phyloP scores from a whole-genome alignment of 1,140 invertebrate genomes.

The Panulirus ornatus region DNA sequence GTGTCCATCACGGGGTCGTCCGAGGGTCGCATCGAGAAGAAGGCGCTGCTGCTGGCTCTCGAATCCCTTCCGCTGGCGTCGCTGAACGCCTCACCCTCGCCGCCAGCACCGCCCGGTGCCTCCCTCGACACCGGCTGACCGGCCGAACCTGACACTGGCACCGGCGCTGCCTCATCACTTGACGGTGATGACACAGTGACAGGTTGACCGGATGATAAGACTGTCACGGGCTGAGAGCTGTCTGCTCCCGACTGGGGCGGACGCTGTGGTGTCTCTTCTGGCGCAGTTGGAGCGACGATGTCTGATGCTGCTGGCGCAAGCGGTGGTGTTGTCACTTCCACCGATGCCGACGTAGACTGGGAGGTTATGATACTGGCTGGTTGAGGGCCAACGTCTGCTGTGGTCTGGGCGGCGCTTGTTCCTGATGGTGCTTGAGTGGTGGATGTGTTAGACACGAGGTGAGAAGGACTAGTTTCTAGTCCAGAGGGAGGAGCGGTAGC shows the following conservation, averaged over 20 bases:
- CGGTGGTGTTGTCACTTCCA: background rate
- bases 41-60: slow-evolving; percentile 47
- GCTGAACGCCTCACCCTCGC: background rate
- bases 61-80: slow-evolving; percentile 34
- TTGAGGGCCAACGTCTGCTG: background rate
- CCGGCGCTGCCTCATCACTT: background rate
- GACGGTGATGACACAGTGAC: background rate
- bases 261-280: background rate
- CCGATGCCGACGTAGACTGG: background rate
- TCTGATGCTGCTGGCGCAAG: background rate
- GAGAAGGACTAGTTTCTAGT: background rate
- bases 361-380: background rate
- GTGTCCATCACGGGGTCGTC: slow-evolving; percentile 59
- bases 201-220: background rate
- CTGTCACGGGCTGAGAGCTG: background rate
- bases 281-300: background rate
- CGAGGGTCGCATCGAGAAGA: slow-evolving; percentile 62
- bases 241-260: too few species aligned
- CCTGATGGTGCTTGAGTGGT: background rate
- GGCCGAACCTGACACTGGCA: background rate
- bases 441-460: background rate
- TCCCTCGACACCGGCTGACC: background rate
- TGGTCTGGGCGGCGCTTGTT: background rate
- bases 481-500: background rate
- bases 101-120: background rate